These are phyloP conservation scores for Macroglossus sobrinus DNA, from an alignment of 2,113 vertebrate species.

Conservation along the genomic window DNA sequence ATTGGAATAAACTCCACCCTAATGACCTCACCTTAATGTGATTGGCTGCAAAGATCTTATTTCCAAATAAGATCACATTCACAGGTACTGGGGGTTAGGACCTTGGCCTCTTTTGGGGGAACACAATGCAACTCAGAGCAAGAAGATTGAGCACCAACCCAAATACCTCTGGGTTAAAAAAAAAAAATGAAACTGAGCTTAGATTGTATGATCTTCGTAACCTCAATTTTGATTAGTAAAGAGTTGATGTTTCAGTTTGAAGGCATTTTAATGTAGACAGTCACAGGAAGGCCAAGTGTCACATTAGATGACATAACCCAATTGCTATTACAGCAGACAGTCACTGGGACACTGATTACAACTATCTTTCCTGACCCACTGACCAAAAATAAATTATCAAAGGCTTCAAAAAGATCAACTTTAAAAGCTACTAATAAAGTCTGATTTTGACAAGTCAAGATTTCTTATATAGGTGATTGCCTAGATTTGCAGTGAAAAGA, in stretches of 20 bases:
- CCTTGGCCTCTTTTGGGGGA: not conserved
- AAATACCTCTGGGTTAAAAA: not conserved
- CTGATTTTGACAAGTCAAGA: conserved; percentile 4
- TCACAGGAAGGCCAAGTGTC: not conserved
- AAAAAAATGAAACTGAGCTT: not conserved
- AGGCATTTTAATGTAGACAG: not conserved
- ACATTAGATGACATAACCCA: not conserved
- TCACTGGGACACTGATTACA: not conserved
- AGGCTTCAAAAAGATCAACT: not conserved
- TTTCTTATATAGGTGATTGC: not conserved
- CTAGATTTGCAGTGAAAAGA: not conserved
- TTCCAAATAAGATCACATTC: not conserved
- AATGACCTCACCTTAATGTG: not conserved
- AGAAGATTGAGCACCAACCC: not conserved
- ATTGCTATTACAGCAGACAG: not conserved
- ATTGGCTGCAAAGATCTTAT: not conserved
- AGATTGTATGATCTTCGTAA: not conserved
- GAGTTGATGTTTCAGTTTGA: not conserved
- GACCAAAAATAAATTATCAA: not conserved
- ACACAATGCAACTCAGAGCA: not conserved
- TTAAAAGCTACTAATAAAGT: not conserved
- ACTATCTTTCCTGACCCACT: not conserved
- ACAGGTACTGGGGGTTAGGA: not conserved
- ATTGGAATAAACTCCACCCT: not conserved
- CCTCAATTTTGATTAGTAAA: not conserved